Conservation (phyloP, 2,113 vertebrate species). For the Lepisosteus oculatus region DNA sequence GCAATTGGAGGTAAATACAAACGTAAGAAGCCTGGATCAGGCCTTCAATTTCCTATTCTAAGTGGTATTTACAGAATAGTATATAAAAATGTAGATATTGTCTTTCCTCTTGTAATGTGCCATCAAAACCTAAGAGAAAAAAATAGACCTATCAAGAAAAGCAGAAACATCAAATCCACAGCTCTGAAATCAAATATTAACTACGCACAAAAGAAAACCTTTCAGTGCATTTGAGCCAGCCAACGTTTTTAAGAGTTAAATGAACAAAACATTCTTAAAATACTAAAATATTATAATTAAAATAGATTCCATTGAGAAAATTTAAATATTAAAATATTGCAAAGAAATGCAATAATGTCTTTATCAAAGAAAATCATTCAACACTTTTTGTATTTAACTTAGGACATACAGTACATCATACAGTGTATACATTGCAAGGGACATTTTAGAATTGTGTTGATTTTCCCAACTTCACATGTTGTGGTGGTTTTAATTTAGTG, state of each 20-base stretch:
- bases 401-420: slow-evolving; percentile 17
- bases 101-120: slow-evolving; percentile 36
- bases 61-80: slow-evolving; percentile 59
- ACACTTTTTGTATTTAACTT: slow-evolving; percentile 24
- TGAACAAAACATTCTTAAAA: slow-evolving; percentile 40
- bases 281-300: slow-evolving; percentile 37
- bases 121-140: slow-evolving; percentile 34
- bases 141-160: slow-evolving; percentile 22
- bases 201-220: slow-evolving; percentile 18
- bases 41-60: slow-evolving; percentile 41
- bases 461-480: not conserved
- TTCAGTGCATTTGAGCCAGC: slow-evolving; percentile 22
- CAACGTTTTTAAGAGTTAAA: too few relatives aligned
- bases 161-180: slow-evolving; percentile 24
- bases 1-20: slow-evolving; percentile 10
- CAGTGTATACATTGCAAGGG: slow-evolving; percentile 11
- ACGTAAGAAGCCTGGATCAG: slow-evolving; percentile 1
- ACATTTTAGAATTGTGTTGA: not conserved
- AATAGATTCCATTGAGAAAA: slow-evolving; percentile 47
- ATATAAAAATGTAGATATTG: slow-evolving; percentile 65
- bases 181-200: slow-evolving; percentile 28
- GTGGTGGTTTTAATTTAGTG: not conserved
- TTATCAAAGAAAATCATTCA: slow-evolving; percentile 40
- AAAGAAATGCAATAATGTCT: slow-evolving; percentile 33
- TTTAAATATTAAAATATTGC: slow-evolving; percentile 33